These are phyloP conservation scores for Phasia obesa DNA, from an alignment of 2,888 invertebrate species.

Conservation along the genomic window DNA sequence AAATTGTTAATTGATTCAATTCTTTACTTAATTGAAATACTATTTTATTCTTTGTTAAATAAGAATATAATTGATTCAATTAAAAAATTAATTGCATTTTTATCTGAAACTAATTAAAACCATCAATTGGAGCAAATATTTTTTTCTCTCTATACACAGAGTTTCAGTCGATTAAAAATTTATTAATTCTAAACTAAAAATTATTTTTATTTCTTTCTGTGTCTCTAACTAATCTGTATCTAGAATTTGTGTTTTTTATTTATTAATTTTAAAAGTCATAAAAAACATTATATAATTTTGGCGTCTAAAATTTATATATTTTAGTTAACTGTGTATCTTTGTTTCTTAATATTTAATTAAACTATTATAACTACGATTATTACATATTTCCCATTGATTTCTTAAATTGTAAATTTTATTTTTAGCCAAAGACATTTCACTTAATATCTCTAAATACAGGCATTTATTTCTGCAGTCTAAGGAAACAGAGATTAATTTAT, in stretches of 20 bases:
- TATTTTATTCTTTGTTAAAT: too few relatives aligned
- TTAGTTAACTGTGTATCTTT: constrained; percentile 9
- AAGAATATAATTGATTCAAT: too few relatives aligned
- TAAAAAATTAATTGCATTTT: too few relatives aligned
- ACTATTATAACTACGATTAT: background rate
- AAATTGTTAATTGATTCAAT: too few relatives aligned
- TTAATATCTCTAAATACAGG: background rate
- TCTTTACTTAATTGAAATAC: too few relatives aligned
- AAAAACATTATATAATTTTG: constrained; percentile 36
- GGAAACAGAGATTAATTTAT: too few relatives aligned
- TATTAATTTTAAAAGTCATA: background rate
- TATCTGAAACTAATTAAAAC: too few relatives aligned
- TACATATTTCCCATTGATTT: constrained; percentile 8
- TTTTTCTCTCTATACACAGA: too few relatives aligned
- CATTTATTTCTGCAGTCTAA: background rate
- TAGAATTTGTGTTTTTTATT: background rate
- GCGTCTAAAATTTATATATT: background rate
- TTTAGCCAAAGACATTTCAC: background rate
- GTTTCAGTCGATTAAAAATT: too few relatives aligned
- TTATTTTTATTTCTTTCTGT: background rate
- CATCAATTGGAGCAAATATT: too few relatives aligned
- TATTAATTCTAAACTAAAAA: background rate
- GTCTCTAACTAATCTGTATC: constrained; percentile 19
- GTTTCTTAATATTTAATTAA: background rate
- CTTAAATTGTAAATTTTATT: background rate